These are phyloP conservation scores for Hydroisotoma schaefferi DNA, from an alignment of 2,888 invertebrate species.

Conservation along the genomic window DNA sequence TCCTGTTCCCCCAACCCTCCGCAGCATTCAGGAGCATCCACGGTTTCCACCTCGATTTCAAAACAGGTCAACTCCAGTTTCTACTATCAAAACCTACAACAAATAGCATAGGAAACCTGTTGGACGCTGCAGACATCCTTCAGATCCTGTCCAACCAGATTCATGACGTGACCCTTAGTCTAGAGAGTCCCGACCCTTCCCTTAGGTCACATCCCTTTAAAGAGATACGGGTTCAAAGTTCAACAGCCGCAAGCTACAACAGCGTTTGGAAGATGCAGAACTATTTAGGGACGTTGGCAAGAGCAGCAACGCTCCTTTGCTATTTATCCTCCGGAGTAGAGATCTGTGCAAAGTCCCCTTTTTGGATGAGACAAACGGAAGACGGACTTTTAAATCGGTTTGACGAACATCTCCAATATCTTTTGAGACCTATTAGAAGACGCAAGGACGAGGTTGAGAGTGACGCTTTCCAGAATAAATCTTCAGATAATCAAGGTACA, in stretches of 20 bases:
- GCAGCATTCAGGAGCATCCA: slow-evolving; percentile 29
- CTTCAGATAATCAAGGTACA: too few relatives aligned
- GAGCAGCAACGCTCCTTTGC: slow-evolving; percentile 29
- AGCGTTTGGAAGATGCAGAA: slow-evolving; percentile 8
- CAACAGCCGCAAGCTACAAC: neutral
- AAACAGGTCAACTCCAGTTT: slow-evolving; percentile 24
- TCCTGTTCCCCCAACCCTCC: slow-evolving; percentile 22
- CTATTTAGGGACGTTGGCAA: slow-evolving; percentile 22
- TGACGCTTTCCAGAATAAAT: too few relatives aligned
- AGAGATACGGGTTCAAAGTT: slow-evolving; percentile 11
- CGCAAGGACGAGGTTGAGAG: slow-evolving; percentile 29
- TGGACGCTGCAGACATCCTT: slow-evolving; percentile 29
- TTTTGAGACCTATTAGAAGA: slow-evolving; percentile 26
- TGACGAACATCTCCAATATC: slow-evolving; percentile 37
- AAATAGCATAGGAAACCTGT: slow-evolving; percentile 20
- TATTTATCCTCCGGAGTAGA: slow-evolving; percentile 36
- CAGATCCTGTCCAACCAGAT: slow-evolving; percentile 35
- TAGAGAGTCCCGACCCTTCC: slow-evolving; percentile 26
- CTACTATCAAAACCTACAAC: slow-evolving; percentile 23
- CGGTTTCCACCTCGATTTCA: slow-evolving; percentile 38
- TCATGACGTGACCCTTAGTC: slow-evolving; percentile 18
- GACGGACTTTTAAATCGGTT: slow-evolving; percentile 31
- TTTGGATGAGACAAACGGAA: slow-evolving; percentile 30
- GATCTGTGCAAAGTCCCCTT: slow-evolving; percentile 30
- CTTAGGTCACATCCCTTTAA: slow-evolving; percentile 36